These are phyloP conservation scores for Brachyhypopomus gauderio DNA, from an alignment of 2,113 vertebrate species.

Conservation along the genomic window DNA sequence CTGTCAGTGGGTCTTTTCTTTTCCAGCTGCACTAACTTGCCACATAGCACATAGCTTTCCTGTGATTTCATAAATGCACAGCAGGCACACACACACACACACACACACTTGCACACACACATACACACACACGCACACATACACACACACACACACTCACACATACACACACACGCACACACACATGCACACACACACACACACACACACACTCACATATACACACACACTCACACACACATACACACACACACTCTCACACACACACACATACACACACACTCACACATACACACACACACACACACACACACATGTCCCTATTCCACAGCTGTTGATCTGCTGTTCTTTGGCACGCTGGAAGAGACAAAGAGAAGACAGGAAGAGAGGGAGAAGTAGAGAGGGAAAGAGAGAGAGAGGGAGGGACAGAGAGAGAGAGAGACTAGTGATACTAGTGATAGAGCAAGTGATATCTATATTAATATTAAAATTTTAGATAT, in stretches of 20 bases:
- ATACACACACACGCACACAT: conserved; percentile 3
- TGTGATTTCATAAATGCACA: conserved; percentile 54
- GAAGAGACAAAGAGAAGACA: conserved; percentile 1
- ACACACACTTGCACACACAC: conserved; percentile 25
- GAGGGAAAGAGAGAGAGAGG: not conserved
- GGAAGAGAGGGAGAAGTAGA: not conserved
- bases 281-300: conserved; percentile 20
- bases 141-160: conserved; percentile 19
- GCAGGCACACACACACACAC: conserved; percentile 12
- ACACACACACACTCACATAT: conserved; percentile 22
- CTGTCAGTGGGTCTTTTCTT: conserved; percentile 12
- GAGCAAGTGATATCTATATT: no score
- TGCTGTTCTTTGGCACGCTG: conserved; percentile 14
- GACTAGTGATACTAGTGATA: not conserved
- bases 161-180: conserved; percentile 14
- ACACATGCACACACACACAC: conserved; percentile 6
- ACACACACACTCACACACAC: conserved; percentile 14
- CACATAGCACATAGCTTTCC: conserved; percentile 39
- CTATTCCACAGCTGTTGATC: conserved; percentile 45
- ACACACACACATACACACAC: conserved; percentile 22
- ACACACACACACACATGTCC: not conserved
- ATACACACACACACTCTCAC: conserved; percentile 2
- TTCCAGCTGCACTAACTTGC: conserved; percentile 34
- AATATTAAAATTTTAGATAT: no score
- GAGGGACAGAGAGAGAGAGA: not conserved